Conservation (phyloP, 1,140 invertebrate species). For the Halotydeus destructor region DNA sequence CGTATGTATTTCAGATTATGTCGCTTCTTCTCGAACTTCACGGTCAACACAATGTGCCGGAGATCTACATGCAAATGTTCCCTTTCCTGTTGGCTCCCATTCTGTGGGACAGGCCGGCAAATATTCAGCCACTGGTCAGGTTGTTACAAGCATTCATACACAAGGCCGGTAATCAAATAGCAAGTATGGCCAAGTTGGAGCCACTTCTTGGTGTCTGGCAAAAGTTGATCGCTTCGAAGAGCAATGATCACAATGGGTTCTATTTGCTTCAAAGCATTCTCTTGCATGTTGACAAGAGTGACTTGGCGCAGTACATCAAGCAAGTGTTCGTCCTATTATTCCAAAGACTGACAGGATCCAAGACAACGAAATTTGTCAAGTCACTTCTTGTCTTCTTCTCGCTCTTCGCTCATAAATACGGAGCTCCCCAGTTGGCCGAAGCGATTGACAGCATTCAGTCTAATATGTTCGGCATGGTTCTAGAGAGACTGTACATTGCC, state of each 20-base stretch:
- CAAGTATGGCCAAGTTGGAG: constrained; percentile 41
- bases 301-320: constrained; percentile 51
- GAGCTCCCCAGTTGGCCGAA: constrained; percentile 42
- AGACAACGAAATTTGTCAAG: constrained; percentile 80
- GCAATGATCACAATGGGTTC: constrained; percentile 91
- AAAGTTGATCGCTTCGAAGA: constrained; percentile 81
- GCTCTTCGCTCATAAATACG: constrained; percentile 57
- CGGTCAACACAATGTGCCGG: constrained; percentile 32
- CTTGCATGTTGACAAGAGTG: constrained; percentile 40
- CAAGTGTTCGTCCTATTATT: constrained; percentile 79
- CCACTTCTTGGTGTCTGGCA: constrained; percentile 74
- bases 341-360: constrained; percentile 67
- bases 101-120: constrained; percentile 75
- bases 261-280: constrained; percentile 64
- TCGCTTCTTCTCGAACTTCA: constrained; percentile 72
- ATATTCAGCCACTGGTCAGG: constrained; percentile 70
- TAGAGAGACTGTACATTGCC: constrained; percentile 60
- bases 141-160: constrained; percentile 65
- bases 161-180: constrained; percentile 46
- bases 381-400: constrained; percentile 69
- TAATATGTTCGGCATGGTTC: constrained; percentile 80
- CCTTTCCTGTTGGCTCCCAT: constrained; percentile 63
- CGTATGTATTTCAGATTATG: constrained; percentile 90
- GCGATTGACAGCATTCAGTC: constrained; percentile 66
- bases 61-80: constrained; percentile 69